A percentile compares a stretch with the other conserved stretches of the same genome.
Conservation (phyloP, 2,888 invertebrate genomes). For the Acleris literana region DNA sequence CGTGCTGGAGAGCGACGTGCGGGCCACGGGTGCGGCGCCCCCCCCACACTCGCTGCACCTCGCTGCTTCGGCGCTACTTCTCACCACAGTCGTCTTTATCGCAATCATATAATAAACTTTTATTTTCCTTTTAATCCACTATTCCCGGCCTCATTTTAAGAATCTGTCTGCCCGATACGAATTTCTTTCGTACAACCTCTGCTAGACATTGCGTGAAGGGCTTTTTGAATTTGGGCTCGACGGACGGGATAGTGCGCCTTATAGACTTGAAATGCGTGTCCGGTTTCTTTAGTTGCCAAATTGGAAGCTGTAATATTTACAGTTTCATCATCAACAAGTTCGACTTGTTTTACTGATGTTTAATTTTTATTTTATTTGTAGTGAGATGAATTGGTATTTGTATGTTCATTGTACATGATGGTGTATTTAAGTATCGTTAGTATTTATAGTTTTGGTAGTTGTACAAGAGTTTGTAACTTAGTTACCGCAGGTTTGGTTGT, state of each 20-base stretch:
- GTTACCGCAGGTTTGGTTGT: conserved; percentile 35
- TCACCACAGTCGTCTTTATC: conserved; percentile 59
- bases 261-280: conserved; percentile 8
- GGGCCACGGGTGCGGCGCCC: conserved; percentile 83
- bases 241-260: not conserved
- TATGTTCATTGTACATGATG: conserved; percentile 14
- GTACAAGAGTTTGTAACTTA: conserved; percentile 24
- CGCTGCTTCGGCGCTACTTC: conserved; percentile 50
- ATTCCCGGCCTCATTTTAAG: conserved; percentile 34
- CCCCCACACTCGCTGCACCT: conserved; percentile 32
- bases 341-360: conserved; percentile 35
- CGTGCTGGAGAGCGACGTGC: conserved; percentile 91
- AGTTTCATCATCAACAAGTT: conserved; percentile 34
- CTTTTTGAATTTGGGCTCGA: no score
- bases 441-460: conserved; percentile 21
- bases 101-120: conserved; percentile 57
- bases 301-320: conserved; percentile 42
- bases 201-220: no score
- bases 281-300: conserved; percentile 34
- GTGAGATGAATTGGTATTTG: conserved; percentile 28
- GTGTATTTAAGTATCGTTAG: conserved; percentile 23
- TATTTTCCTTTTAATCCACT: not conserved
- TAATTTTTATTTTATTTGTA: conserved; percentile 21
- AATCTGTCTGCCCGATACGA: not conserved
- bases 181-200: no score